These are phyloP conservation scores for Sussaba pulchella DNA, from an alignment of 2,888 invertebrate species.

Conservation along the genomic window DNA sequence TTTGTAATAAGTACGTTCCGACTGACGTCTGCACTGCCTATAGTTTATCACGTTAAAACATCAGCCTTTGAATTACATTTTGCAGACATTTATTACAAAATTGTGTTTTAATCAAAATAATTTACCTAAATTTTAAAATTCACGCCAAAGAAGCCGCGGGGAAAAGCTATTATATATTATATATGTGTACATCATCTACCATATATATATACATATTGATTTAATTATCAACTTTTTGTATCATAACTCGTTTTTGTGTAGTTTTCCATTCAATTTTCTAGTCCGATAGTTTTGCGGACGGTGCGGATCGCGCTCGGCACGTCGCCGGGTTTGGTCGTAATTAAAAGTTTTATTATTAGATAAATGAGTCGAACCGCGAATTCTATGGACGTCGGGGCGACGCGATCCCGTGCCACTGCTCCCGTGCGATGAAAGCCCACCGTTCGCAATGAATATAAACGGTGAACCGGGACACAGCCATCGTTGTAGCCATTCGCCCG, in stretches of 20 bases:
- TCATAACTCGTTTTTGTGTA: slow-evolving; percentile 13
- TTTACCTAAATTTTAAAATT: too few relatives aligned
- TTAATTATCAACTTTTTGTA: not conserved
- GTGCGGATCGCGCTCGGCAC: not conserved
- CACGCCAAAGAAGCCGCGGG: too few relatives aligned
- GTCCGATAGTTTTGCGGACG: not conserved
- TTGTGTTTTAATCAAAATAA: too few relatives aligned
- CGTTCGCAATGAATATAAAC: not conserved
- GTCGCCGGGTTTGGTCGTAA: slow-evolving; percentile 49
- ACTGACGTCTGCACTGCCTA: too few relatives aligned
- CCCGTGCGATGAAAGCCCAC: not conserved
- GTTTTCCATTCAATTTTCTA: slow-evolving; percentile 21
- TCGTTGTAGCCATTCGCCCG: not conserved
- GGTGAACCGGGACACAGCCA: not conserved
- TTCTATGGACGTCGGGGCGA: slow-evolving; percentile 8
- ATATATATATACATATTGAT: too few relatives aligned
- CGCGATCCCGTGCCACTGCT: not conserved
- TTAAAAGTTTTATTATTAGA: slow-evolving; percentile 72
- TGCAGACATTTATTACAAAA: too few relatives aligned
- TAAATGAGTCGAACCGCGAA: slow-evolving; percentile 69
- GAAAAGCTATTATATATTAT: too few relatives aligned
- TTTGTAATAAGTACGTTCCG: too few relatives aligned
- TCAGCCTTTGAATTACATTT: too few relatives aligned
- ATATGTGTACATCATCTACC: too few relatives aligned
- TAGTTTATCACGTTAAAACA: too few relatives aligned